A percentile compares a stretch with the other conserved stretches of the same genome.
Conservation (phyloP, 1,140 invertebrate genomes). For the Melitaea cinxia region DNA sequence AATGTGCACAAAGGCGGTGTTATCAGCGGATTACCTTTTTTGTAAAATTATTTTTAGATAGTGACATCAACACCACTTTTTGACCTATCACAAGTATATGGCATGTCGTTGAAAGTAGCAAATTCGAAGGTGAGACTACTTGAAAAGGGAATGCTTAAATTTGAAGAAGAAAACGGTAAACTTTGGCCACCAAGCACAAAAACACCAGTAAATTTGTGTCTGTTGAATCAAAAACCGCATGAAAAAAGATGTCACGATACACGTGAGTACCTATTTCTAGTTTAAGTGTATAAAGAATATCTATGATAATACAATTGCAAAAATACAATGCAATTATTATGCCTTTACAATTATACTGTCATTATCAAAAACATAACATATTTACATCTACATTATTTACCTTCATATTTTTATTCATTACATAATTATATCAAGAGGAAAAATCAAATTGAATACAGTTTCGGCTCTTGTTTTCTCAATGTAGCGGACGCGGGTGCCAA, state of each 20-base stretch:
- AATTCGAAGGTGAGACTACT: slow-evolving; percentile 51
- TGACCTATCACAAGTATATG: slow-evolving; percentile 58
- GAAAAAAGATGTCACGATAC: slow-evolving; percentile 63
- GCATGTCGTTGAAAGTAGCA: slow-evolving; percentile 37
- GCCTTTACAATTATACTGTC: too few relatives aligned
- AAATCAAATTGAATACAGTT: neutral
- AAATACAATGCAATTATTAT: too few relatives aligned
- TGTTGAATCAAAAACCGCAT: slow-evolving; percentile 50
- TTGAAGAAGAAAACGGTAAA: slow-evolving; percentile 51
- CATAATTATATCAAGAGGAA: too few relatives aligned
- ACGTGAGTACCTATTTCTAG: slow-evolving; percentile 56
- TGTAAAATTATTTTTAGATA: slow-evolving; percentile 46
- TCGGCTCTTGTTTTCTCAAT: neutral
- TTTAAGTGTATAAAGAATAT: too few relatives aligned
- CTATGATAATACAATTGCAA: too few relatives aligned
- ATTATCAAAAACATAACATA: too few relatives aligned
- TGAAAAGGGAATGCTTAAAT: slow-evolving; percentile 58
- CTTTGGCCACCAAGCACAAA: slow-evolving; percentile 60
- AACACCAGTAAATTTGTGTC: slow-evolving; percentile 41
- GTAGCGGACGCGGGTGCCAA: slow-evolving; percentile 45
- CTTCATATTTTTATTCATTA: too few relatives aligned
- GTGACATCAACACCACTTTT: slow-evolving; percentile 50
- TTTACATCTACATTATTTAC: too few relatives aligned
- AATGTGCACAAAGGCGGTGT: too few relatives aligned
- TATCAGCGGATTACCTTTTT: too few relatives aligned